Conservation (phyloP, 2,888 invertebrate genomes). For the Agrochola macilenta region DNA sequence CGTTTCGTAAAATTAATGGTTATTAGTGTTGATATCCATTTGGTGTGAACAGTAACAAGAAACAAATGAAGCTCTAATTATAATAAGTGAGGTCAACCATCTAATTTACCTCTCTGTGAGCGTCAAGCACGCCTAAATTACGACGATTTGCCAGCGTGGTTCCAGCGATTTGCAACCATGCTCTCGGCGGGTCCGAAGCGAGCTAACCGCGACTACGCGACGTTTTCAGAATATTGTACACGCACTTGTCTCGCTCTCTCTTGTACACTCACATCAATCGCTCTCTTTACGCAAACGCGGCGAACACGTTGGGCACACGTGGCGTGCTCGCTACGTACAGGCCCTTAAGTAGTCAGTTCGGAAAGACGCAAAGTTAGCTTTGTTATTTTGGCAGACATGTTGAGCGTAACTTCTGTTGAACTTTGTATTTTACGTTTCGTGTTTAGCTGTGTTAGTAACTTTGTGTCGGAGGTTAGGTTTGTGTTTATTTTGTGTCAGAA, state of each 20-base stretch:
- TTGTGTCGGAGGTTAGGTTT: not conserved
- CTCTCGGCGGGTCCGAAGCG: too few relatives aligned
- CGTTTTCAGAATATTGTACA: too few relatives aligned
- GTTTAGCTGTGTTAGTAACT: conserved; percentile 8
- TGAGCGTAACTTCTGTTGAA: conserved; percentile 4
- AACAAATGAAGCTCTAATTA: not conserved
- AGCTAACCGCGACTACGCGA: too few relatives aligned
- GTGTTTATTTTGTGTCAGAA: too few relatives aligned
- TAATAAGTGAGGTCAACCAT: conserved; percentile 5
- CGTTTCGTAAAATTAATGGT: not conserved
- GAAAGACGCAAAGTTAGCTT: conserved; percentile 23
- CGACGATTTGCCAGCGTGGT: not conserved
- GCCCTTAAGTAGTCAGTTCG: not conserved
- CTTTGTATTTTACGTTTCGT: conserved; percentile 12
- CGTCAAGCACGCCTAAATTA: conserved; percentile 8
- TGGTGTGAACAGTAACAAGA: not conserved
- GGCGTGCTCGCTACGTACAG: too few relatives aligned
- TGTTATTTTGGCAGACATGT: conserved; percentile 17
- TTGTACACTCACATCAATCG: too few relatives aligned
- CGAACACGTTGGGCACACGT: too few relatives aligned
- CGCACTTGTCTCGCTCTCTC: too few relatives aligned
- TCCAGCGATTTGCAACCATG: too few relatives aligned
- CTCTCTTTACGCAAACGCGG: too few relatives aligned
- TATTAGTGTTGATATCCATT: not conserved
- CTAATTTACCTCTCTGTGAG: conserved; percentile 1